These are phyloP conservation scores for Orgyia antiqua DNA, from an alignment of 2,888 invertebrate genomes.

Conservation along the genomic window DNA sequence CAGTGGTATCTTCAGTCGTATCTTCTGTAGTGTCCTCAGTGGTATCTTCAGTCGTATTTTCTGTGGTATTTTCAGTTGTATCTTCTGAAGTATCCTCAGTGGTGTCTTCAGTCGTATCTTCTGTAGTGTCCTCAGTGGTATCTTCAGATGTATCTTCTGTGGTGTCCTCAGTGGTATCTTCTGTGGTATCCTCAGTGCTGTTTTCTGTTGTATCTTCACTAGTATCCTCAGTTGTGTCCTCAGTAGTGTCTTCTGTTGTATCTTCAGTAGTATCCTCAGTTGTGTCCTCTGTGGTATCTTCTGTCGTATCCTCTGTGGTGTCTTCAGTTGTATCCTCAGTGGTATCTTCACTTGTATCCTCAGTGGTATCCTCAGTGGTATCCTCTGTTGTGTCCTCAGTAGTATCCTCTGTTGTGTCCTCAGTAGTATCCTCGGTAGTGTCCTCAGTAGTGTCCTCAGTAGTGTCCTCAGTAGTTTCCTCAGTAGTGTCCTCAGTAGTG, in stretches of 20 bases:
- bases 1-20: conserved; percentile 1
- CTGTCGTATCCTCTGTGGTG: not conserved
- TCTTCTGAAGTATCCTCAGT: conserved; percentile 3
- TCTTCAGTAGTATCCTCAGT: conserved; percentile 3
- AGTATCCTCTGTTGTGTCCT: conserved; percentile 1
- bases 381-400: conserved; percentile 3
- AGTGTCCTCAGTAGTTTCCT: conserved; percentile 1
- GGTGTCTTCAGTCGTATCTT: conserved; percentile 1
- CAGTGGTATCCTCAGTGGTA: conserved; percentile 2
- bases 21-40: not conserved
- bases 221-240: not conserved
- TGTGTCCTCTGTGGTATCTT: not conserved
- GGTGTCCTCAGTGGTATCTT: not conserved
- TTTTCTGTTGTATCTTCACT: conserved; percentile 3
- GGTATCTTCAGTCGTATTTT: conserved; percentile 2
- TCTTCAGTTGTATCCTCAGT: conserved; percentile 2
- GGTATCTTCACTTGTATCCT: conserved; percentile 1
- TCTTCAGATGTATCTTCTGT: conserved; percentile 2
- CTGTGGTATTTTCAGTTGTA: not conserved
- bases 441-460: conserved; percentile 2
- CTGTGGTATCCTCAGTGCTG: not conserved
- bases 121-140: conserved; percentile 1
- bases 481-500: not conserved
- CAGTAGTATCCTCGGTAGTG: not conserved
- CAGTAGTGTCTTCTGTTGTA: conserved; percentile 1